These are phyloP conservation scores for Cromileptes altivelis DNA, from an alignment of 2,113 vertebrate genomes.

Conservation along the genomic window DNA sequence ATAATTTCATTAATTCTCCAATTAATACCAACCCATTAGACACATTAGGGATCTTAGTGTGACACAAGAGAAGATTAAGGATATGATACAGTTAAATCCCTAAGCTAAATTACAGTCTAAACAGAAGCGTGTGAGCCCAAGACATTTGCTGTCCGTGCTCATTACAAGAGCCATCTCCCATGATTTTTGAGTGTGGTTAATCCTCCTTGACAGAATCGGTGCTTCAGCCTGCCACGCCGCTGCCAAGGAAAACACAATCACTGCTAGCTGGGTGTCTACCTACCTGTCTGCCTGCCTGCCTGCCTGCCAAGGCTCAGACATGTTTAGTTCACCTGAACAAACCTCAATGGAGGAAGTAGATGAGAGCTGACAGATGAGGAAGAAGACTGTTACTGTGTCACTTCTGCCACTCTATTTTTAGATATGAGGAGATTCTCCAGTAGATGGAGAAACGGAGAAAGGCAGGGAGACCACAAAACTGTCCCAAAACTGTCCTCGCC, in stretches of 20 bases:
- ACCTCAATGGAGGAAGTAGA: conserved; percentile 20
- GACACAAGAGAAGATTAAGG: conserved; percentile 30
- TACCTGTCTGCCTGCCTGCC: conserved; percentile 38
- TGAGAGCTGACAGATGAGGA: conserved; percentile 41
- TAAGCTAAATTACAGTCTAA: conserved; percentile 5
- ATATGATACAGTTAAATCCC: not conserved
- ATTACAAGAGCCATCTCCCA: conserved; percentile 36
- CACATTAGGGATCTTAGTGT: not conserved
- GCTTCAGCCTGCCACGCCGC: not conserved
- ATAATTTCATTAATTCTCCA: conserved; percentile 18
- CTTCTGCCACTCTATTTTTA: not conserved
- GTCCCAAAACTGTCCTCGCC: not conserved
- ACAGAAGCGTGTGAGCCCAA: conserved; percentile 36
- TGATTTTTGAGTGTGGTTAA: conserved; percentile 49
- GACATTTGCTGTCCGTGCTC: conserved; percentile 1
- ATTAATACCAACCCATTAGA: conserved; percentile 3
- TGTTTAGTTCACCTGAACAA: conserved; percentile 59
- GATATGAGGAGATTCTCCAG: not conserved
- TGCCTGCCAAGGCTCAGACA: conserved; percentile 33
- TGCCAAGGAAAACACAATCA: conserved; percentile 71
- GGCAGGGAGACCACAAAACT: not conserved
- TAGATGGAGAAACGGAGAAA: not conserved
- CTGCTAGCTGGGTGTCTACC: conserved; percentile 22
- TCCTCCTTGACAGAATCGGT: conserved; percentile 60
- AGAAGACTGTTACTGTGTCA: conserved; percentile 8